Evolutionary conservation across 2,888 invertebrate genomes (phyloP).

Genomic region (Metopia argyrocephala): DNA sequence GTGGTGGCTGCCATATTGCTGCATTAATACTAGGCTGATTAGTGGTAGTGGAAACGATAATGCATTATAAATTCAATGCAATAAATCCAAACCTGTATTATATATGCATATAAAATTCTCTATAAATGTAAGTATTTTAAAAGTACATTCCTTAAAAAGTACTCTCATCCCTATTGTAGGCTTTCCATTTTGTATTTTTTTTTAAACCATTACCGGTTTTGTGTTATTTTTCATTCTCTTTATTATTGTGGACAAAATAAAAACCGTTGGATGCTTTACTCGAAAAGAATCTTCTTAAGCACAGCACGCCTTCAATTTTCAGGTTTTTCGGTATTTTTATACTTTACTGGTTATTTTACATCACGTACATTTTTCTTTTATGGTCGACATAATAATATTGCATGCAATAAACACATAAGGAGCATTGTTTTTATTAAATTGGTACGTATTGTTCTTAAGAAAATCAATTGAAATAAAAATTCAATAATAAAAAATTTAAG

Average conservation of each 20-base stretch:
- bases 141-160: not conserved
- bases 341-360: constrained; percentile 10
- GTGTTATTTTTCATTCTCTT: constrained; percentile 39
- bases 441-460: constrained; percentile 35
- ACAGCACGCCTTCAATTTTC: constrained; percentile 46
- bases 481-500: constrained; percentile 19
- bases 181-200: not conserved
- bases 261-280: constrained; percentile 57
- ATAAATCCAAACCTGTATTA: too few relatives aligned
- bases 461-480: constrained; percentile 22
- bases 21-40: too few relatives aligned
- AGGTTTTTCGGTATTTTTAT: constrained; percentile 29
- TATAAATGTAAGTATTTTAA: not conserved
- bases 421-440: constrained; percentile 40
- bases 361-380: constrained; percentile 3
- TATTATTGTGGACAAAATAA: constrained; percentile 46
- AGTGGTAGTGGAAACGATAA: too few relatives aligned
- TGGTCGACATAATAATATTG: not conserved
- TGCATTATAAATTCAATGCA: too few relatives aligned
- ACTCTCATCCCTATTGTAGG: not conserved
- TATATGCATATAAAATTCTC: too few relatives aligned
- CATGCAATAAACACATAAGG: not conserved
- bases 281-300: constrained; percentile 28
- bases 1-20: too few relatives aligned
- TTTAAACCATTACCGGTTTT: constrained; percentile 41